Evolutionary conservation across 2,888 invertebrate genomes (phyloP), one percentile per base, ranked within the genome.

Genomic region (Cephus rjabovi): DNA sequence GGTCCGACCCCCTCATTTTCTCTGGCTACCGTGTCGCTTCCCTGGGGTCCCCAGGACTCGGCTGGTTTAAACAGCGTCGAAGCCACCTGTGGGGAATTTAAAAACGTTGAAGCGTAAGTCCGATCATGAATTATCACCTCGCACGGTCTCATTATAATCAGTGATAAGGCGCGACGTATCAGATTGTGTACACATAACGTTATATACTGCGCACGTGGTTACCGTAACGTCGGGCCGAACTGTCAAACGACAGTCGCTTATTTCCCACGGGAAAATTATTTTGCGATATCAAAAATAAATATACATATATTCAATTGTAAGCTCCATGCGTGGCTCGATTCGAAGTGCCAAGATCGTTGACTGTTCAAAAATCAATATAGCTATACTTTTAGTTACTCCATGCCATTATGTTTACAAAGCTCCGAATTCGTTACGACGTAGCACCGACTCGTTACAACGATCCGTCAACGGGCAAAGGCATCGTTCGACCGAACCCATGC

Each of bases 361-460:
- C 23, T 9, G 23, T 23, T 56, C 9, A 9, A 6, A 9, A 56
- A 1, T 56, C 23, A 56, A 56, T 23, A 56, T 56, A 56, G 9
- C 2, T 9, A 56, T 1, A 37, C 4, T 1, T 56, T 0, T 0
- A 9, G 1, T 56, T 9, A 56, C 0, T 1, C 23, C 2, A 9
- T 0, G 56, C 9, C 56, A 56, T 56, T 56, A 15, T 23, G 1
- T 23, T 56, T 56, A 56, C 9, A 56, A 2, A 56, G 6, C 23
- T 56, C 2, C 0, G 56, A 23, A 23, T 56, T 23, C 56, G 56
- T 56, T 23, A 9, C 56, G 23, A 56, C 30, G 30, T 30, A 30
- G 30, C 30, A 30, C 30, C 30, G 30, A 30, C 30, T 23, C 56
- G 56, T 56, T 23, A 9, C 56, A 9, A 56, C 1, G 9, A 33